phyloP scores from a whole-genome alignment of 2,113 vertebrate genomes.

The Ivindomyrus marchei region DNA sequence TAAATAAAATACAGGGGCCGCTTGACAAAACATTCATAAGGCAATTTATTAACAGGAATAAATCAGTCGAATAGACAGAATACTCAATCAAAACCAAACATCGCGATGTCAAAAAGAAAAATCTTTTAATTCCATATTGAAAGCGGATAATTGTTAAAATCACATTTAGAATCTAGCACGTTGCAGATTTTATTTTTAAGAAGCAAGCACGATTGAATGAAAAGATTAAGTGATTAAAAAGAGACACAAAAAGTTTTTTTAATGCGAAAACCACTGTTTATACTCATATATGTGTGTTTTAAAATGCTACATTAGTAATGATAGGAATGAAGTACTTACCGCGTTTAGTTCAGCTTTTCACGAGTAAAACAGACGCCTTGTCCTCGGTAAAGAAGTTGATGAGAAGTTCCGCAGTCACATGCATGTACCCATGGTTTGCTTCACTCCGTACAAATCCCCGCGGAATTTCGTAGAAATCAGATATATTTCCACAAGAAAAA shows the following conservation, averaged over 20 bases:
- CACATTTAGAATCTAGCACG: background rate
- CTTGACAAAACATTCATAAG: background rate
- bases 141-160: background rate
- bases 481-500: conserved; percentile 39
- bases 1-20: background rate
- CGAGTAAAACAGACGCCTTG: conserved; percentile 33
- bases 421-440: conserved; percentile 24
- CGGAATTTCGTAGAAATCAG: background rate
- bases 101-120: background rate
- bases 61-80: background rate
- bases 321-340: conserved; percentile 35
- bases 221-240: background rate
- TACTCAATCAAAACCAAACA: background rate
- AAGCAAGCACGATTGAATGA: background rate
- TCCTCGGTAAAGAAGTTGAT: conserved; percentile 30
- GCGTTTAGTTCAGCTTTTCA: conserved; percentile 41
- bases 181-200: background rate
- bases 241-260: background rate
- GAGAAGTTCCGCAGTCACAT: conserved; percentile 20
- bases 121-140: background rate
- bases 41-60: background rate
- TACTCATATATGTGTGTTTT: background rate
- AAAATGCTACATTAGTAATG: background rate
- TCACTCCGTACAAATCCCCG: conserved; percentile 4
- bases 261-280: background rate